These are phyloP conservation scores for Leptosomus discolor DNA, from an alignment of 2,113 vertebrate species.

Conservation along the genomic window DNA sequence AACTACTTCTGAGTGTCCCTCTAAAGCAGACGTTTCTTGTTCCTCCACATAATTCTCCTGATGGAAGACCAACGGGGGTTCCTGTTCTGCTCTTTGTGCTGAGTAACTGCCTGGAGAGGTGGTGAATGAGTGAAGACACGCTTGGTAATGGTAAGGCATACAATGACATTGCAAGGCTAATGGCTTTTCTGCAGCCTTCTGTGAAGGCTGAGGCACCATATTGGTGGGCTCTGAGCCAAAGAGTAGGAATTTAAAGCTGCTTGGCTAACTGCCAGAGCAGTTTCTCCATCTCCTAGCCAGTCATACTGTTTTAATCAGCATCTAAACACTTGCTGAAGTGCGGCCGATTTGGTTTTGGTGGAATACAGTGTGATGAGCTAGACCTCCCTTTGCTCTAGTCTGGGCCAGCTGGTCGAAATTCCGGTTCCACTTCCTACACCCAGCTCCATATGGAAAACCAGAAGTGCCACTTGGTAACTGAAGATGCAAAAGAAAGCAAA, in stretches of 20 bases:
- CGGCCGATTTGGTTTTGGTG: not conserved
- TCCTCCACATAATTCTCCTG: not conserved
- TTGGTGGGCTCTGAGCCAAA: not conserved
- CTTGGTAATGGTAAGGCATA: not conserved
- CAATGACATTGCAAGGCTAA: not conserved
- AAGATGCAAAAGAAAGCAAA: not conserved
- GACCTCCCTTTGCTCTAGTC: not conserved
- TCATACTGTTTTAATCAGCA: not conserved
- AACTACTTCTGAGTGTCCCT: not conserved
- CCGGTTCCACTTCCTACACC: not conserved
- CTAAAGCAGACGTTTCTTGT: not conserved
- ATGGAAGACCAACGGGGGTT: not conserved
- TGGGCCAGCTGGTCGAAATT: not conserved
- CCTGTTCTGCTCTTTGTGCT: not conserved
- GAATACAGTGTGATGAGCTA: not conserved
- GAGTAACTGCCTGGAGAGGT: not conserved
- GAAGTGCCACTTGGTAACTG: not conserved
- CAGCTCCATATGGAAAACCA: not conserved
- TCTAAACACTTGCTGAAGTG: not conserved
- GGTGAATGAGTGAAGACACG: not conserved
- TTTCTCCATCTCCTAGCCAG: not conserved
- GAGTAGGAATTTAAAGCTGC: not conserved
- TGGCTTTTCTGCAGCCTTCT: not conserved
- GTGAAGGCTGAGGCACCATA: not conserved
- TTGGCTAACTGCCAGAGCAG: not conserved